Evolutionary conservation across 2,797 vertebrate species (phyloP).

Genomic region (Synaphobranchus kaupii): DNA sequence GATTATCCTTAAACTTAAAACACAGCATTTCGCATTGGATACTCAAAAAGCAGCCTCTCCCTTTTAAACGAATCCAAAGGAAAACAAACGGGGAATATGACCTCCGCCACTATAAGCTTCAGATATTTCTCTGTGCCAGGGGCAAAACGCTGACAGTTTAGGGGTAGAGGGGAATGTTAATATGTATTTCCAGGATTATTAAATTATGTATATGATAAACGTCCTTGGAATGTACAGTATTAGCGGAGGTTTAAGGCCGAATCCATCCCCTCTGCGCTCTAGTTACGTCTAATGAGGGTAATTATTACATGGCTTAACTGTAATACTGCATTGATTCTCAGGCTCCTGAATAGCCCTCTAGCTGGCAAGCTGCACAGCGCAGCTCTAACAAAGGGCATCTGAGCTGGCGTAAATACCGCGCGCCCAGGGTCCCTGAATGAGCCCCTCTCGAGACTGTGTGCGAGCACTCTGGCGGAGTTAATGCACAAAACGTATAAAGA

Average conservation of each 20-base stretch:
- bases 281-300: slow-evolving; percentile 89
- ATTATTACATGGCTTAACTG: slow-evolving; percentile 90
- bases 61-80: slow-evolving; percentile 31
- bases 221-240: slow-evolving; percentile 71
- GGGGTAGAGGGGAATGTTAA: slow-evolving; percentile 57
- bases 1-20: slow-evolving; percentile 51
- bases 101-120: slow-evolving; percentile 44
- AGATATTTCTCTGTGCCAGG: slow-evolving; percentile 41
- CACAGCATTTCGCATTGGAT: slow-evolving; percentile 55
- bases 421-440: slow-evolving; percentile 52
- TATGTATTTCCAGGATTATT: slow-evolving; percentile 91
- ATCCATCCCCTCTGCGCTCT: slow-evolving; percentile 76
- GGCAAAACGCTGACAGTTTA: slow-evolving; percentile 58
- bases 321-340: slow-evolving; percentile 87
- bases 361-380: slow-evolving; percentile 68
- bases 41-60: slow-evolving; percentile 21
- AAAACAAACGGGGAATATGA: slow-evolving; percentile 59
- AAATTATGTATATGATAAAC: slow-evolving; percentile 85
- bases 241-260: slow-evolving; percentile 75
- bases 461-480: slow-evolving; percentile 65
- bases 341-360: slow-evolving; percentile 69
- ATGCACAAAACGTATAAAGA: slow-evolving; percentile 74
- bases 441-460: slow-evolving; percentile 59
- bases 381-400: slow-evolving; percentile 73
- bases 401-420: slow-evolving; percentile 61